These are phyloP conservation scores for Litocranius walleri DNA, from an alignment of 2,113 vertebrate species.

Conservation along the genomic window DNA sequence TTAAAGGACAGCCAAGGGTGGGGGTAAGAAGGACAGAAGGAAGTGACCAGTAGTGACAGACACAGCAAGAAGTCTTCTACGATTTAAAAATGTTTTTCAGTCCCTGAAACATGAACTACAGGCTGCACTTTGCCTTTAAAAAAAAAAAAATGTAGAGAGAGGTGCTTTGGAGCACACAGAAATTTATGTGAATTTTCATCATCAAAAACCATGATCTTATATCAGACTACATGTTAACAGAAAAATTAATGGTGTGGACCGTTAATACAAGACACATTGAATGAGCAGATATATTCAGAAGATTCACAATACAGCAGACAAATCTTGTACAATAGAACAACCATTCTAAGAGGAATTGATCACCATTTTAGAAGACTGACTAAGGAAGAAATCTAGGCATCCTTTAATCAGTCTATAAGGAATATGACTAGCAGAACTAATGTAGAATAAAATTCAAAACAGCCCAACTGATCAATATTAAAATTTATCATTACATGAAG, in stretches of 20 bases:
- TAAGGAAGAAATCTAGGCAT: neutral
- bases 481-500: neutral
- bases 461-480: neutral
- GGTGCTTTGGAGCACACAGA: neutral
- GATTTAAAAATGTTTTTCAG: neutral
- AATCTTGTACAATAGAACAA: neutral
- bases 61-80: neutral
- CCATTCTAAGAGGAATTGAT: neutral
- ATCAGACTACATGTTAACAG: neutral
- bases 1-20: neutral
- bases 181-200: neutral
- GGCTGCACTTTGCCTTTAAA: neutral
- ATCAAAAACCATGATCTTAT: neutral
- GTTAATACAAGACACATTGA: neutral
- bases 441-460: neutral
- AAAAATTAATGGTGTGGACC: neutral
- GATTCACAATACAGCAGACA: neutral
- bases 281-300: neutral
- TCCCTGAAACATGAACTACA: neutral
- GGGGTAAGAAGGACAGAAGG: neutral
- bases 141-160: neutral
- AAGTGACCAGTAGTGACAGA: neutral
- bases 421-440: neutral
- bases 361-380: neutral
- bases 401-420: neutral